These are phyloP conservation scores for Microcebus murinus DNA, from an alignment of 2,113 vertebrate genomes.

Conservation along the genomic window DNA sequence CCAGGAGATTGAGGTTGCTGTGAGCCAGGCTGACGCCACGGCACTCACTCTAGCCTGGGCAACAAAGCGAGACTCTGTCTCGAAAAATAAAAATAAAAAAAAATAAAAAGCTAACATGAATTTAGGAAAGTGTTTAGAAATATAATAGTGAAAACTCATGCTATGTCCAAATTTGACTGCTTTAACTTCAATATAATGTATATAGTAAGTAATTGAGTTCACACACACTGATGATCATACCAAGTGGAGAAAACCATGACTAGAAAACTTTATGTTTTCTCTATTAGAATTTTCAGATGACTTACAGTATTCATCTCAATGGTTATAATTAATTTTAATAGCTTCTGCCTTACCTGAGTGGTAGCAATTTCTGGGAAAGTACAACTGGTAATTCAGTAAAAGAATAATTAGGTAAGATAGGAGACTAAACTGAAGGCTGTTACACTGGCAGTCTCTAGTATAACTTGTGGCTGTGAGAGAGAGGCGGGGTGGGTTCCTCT, in stretches of 20 bases:
- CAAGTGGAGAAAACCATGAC: background rate
- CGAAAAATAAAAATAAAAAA: too few species aligned
- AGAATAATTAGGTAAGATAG: background rate
- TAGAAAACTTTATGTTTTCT: background rate
- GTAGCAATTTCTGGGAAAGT: background rate
- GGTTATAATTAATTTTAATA: slow-evolving; percentile 31
- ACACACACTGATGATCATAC: background rate
- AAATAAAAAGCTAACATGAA: background rate
- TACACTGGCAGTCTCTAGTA: background rate
- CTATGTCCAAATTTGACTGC: background rate
- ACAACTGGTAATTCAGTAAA: background rate
- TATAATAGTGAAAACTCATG: background rate
- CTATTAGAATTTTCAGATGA: slow-evolving; percentile 38
- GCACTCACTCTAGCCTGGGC: too few species aligned
- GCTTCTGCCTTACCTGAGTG: background rate
- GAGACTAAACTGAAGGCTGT: background rate
- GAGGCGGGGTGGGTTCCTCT: background rate
- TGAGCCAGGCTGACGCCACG: too few species aligned
- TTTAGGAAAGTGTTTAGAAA: slow-evolving; percentile 16
- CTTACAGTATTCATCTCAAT: background rate
- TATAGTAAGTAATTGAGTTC: background rate
- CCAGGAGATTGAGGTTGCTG: too few species aligned
- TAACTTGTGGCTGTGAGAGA: background rate
- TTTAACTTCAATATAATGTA: background rate
- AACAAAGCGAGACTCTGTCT: too few species aligned